These are phyloP conservation scores for Ericerus pela DNA, from an alignment of 1,140 invertebrate genomes.

Conservation along the genomic window DNA sequence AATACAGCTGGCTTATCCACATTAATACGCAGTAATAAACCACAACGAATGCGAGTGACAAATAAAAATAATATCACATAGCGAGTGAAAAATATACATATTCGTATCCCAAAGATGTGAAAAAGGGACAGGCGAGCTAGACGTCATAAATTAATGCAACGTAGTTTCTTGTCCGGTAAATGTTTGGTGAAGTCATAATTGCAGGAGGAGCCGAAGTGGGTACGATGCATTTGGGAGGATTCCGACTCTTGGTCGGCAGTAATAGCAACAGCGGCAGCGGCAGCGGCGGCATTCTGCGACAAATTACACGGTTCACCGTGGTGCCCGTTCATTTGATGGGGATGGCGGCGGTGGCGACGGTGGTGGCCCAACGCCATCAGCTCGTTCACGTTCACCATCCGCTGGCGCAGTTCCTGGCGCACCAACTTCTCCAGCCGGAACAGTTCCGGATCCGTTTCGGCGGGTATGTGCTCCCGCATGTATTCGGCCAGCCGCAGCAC, in stretches of 20 bases:
- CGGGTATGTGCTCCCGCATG: slow-evolving; percentile 61
- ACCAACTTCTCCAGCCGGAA: slow-evolving; percentile 55
- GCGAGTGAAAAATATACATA: too few species aligned
- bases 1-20: too few species aligned
- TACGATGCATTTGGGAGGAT: neutral
- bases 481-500: slow-evolving; percentile 60
- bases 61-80: too few species aligned
- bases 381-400: slow-evolving; percentile 34
- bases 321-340: too few species aligned
- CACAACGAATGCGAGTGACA: too few species aligned
- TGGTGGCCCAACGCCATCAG: slow-evolving; percentile 39
- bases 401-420: slow-evolving; percentile 32
- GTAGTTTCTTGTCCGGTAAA: slow-evolving; percentile 16
- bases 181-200: slow-evolving; percentile 15
- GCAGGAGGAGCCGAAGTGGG: neutral
- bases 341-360: too few species aligned
- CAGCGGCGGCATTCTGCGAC: neutral
- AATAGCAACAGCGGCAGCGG: neutral
- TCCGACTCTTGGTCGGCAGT: neutral
- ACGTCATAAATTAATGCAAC: slow-evolving; percentile 18
- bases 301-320: too few species aligned
- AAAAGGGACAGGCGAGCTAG: too few species aligned
- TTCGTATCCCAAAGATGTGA: too few species aligned
- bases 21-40: too few species aligned
- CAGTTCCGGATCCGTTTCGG: slow-evolving; percentile 39